Percentiles rank a stretch among this genome's conserved stretches.
Evolutionary conservation across 2,888 invertebrate species (phyloP).

Genomic region (Andrena bicolor): DNA sequence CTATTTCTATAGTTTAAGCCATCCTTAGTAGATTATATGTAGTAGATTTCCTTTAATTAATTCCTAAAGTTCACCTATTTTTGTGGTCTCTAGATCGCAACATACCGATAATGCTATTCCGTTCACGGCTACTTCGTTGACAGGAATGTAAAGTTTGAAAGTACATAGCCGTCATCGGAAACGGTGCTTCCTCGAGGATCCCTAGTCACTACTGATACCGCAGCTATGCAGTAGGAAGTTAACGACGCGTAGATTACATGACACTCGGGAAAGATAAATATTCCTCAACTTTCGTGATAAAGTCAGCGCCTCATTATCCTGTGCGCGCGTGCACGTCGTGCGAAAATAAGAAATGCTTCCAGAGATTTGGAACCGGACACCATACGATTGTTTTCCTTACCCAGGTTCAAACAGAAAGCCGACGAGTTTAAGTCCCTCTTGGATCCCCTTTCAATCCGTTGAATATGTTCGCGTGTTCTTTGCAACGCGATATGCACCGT

Average conservation of each 20-base stretch:
- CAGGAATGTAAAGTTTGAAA: too few species aligned
- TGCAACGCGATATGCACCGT: not conserved
- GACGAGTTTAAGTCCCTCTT: too few species aligned
- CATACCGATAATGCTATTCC: not conserved
- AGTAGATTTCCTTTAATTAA: too few species aligned
- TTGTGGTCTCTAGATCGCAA: too few species aligned
- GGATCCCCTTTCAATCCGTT: not conserved
- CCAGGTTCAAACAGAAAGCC: not conserved
- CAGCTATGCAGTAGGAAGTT: slow-evolving; percentile 19
- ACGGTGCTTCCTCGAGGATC: not conserved
- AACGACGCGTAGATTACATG: slow-evolving; percentile 10
- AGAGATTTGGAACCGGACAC: not conserved
- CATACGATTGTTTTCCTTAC: not conserved
- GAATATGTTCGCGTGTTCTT: not conserved
- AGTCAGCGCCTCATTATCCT: not conserved
- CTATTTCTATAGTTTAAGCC: too few species aligned
- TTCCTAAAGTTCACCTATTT: too few species aligned
- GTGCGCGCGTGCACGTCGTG: not conserved
- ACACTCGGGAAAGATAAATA: slow-evolving; percentile 39
- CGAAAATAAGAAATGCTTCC: not conserved
- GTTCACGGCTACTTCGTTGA: not conserved
- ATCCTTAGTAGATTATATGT: too few species aligned
- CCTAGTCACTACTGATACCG: not conserved
- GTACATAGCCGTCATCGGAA: slow-evolving; percentile 6
- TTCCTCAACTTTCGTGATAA: slow-evolving; percentile 43